These are phyloP conservation scores for Tigriopus japonicus DNA, from an alignment of 1,140 invertebrate species.

Conservation along the genomic window DNA sequence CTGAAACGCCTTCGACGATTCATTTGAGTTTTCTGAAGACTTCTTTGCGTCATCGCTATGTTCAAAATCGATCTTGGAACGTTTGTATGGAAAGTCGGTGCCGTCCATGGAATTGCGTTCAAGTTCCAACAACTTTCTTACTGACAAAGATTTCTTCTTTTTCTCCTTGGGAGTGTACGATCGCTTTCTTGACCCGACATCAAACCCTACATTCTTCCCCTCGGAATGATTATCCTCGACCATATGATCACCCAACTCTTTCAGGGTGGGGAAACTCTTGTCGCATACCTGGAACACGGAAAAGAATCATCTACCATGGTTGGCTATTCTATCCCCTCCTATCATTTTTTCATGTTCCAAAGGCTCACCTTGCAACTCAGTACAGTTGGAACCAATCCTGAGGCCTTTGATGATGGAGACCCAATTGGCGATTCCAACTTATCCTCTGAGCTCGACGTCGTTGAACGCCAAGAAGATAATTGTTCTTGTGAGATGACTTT, in stretches of 20 bases:
- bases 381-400: too few relatives aligned
- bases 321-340: too few relatives aligned
- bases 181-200: neutral
- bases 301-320: too few relatives aligned
- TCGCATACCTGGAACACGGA: conserved; percentile 75
- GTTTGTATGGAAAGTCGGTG: conserved; percentile 14
- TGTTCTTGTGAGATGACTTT: conserved; percentile 92
- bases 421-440: too few relatives aligned
- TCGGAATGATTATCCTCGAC: conserved; percentile 93
- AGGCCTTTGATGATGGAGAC: too few relatives aligned
- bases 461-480: conserved; percentile 71
- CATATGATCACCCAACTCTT: conserved; percentile 93
- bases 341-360: too few relatives aligned
- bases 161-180: conserved; percentile 28
- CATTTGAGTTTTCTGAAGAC: neutral
- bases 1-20: neutral
- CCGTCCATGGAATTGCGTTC: conserved; percentile 40
- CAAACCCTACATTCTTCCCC: conserved; percentile 44
- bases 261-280: conserved; percentile 79
- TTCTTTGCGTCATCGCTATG: neutral
- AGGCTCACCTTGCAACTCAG: too few relatives aligned
- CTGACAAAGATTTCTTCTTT: conserved; percentile 76
- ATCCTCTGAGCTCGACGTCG: too few relatives aligned
- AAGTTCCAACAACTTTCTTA: conserved; percentile 68
- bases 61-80: conserved; percentile 17